Conservation (phyloP, 2,113 vertebrate species). For the Microtus oregoni region DNA sequence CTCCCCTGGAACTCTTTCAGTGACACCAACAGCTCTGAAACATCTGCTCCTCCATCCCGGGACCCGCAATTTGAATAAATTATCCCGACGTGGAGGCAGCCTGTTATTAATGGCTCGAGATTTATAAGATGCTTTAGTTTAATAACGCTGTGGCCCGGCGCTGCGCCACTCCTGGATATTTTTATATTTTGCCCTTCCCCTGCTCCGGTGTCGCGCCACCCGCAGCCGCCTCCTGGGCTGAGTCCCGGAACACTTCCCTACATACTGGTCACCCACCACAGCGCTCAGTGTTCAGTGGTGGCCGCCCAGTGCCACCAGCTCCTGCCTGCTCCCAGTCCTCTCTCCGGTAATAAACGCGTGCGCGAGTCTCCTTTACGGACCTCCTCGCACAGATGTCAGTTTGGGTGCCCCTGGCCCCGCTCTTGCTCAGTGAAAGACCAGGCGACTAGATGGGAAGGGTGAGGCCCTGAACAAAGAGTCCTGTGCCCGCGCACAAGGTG, state of each 20-base stretch:
- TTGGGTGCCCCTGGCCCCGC: too few relatives aligned
- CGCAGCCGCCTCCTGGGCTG: not conserved
- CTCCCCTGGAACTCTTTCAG: constrained; percentile 84
- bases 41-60: constrained; percentile 88
- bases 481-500: not conserved
- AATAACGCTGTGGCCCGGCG: constrained; percentile 83
- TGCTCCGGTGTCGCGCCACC: constrained; percentile 35
- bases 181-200: constrained; percentile 77
- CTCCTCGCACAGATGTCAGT: not conserved
- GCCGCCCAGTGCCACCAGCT: not conserved
- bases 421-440: not conserved
- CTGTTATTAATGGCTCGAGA: constrained; percentile 88
- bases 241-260: not conserved
- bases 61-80: constrained; percentile 91
- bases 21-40: constrained; percentile 87
- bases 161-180: constrained; percentile 82
- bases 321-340: constrained; percentile 68
- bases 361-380: constrained; percentile 40
- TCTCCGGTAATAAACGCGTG: constrained; percentile 60
- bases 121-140: constrained; percentile 88
- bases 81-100: constrained; percentile 87
- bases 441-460: not conserved
- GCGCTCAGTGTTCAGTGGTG: fast-evolving
- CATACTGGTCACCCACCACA: too few relatives aligned
- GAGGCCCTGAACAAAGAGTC: fast-evolving